These are phyloP conservation scores for Bufo gargarizans DNA, from an alignment of 2,113 vertebrate genomes.

Conservation along the genomic window DNA sequence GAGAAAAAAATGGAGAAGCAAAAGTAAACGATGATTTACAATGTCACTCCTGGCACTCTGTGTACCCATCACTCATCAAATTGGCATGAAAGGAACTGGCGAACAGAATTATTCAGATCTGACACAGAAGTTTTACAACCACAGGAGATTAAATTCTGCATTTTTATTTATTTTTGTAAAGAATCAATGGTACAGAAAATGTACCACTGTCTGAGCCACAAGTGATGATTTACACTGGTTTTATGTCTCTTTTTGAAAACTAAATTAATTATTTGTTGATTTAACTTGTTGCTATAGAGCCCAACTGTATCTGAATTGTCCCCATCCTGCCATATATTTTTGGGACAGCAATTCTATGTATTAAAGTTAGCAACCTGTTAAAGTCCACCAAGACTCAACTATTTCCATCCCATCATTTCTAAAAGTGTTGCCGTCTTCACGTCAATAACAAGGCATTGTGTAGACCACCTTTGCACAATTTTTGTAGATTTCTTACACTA, in stretches of 20 bases:
- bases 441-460: too few relatives aligned
- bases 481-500: too few relatives aligned
- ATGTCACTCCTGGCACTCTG: conserved; percentile 54
- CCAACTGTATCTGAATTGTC: background rate
- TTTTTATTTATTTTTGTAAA: background rate
- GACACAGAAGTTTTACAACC: conserved; percentile 34
- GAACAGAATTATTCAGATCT: conserved; percentile 48
- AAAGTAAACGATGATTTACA: conserved; percentile 54
- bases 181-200: background rate
- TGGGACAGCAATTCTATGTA: background rate
- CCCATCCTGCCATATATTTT: background rate
- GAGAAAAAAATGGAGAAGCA: conserved; percentile 27
- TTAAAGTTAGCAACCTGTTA: background rate
- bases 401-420: too few relatives aligned
- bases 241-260: background rate
- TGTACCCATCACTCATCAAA: conserved; percentile 55
- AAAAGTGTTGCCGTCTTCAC: too few relatives aligned
- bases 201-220: background rate
- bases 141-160: background rate
- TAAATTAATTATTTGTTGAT: background rate
- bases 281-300: background rate
- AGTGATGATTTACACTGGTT: background rate
- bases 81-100: conserved; percentile 38
- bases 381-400: too few relatives aligned
- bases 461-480: too few relatives aligned